Conservation (phyloP, 30 jellyfish, hydroid and myxozoan species). For the Hydra vulgaris region DNA sequence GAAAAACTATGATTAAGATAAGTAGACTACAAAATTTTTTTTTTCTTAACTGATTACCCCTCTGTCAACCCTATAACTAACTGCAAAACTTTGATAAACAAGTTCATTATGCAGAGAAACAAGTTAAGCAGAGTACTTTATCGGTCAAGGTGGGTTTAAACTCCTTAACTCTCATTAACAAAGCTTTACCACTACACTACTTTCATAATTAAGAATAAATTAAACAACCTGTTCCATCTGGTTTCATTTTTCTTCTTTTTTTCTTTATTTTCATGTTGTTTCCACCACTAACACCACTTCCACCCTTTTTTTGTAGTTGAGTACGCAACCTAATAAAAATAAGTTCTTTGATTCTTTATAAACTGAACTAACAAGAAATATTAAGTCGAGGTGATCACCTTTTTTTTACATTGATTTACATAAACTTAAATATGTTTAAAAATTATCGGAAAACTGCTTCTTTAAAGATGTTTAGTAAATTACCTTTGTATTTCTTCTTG, state of each 20-base stretch:
- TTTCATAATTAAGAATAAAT: not conserved
- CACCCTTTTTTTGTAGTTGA: constrained; percentile 85
- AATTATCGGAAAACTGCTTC: too few species aligned
- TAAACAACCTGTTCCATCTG: constrained; percentile 15
- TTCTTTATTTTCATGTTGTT: not conserved
- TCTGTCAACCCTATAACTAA: too few species aligned
- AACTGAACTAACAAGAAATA: not conserved
- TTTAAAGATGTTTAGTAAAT: not conserved
- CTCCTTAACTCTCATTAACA: too few species aligned
- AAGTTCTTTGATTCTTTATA: not conserved
- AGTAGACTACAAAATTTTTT: too few species aligned
- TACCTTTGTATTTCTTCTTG: constrained; percentile 96
- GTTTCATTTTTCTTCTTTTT: not conserved
- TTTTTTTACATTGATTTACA: not conserved
- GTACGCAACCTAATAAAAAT: constrained; percentile 44
- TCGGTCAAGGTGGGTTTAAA: too few species aligned
- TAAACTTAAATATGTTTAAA: too few species aligned
- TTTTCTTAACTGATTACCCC: too few species aligned
- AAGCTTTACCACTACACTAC: too few species aligned
- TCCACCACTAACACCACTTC: constrained; percentile 32
- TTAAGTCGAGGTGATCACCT: not conserved
- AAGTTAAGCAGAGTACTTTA: too few species aligned
- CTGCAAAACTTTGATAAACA: too few species aligned
- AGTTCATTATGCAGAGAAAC: too few species aligned
- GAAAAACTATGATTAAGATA: too few species aligned